Percentiles rank a stretch among this genome's conserved stretches.
phyloP scores from a whole-genome alignment of 23 tunicate species.

The Pegea sp. region DNA sequence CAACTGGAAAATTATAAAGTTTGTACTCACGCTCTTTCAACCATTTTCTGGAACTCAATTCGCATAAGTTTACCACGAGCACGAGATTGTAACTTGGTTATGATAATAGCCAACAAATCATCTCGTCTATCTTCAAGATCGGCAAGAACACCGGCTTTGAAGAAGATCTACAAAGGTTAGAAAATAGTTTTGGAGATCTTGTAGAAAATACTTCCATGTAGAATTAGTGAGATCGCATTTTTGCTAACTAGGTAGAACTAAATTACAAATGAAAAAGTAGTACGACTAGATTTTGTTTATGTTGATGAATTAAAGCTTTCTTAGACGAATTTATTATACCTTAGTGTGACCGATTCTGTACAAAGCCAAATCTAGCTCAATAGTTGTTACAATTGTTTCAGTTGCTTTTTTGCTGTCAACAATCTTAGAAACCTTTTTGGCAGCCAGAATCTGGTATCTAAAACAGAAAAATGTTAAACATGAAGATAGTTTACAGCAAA shows the following conservation, averaged over 20 bases:
- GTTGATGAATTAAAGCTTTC: neutral
- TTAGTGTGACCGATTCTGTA: slow-evolving; percentile 97
- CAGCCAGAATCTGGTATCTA: slow-evolving; percentile 85
- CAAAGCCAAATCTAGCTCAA: slow-evolving; percentile 52
- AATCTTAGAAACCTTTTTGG: slow-evolving; percentile 56
- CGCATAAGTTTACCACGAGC: slow-evolving; percentile 94
- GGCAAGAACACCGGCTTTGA: slow-evolving; percentile 97
- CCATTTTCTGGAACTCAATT: slow-evolving; percentile 81
- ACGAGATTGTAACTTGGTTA: slow-evolving; percentile 70
- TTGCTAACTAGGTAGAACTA: too few species aligned
- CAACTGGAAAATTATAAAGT: neutral
- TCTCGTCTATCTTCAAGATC: slow-evolving; percentile 95
- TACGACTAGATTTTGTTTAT: too few species aligned
- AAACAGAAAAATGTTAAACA: too few species aligned
- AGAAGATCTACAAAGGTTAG: slow-evolving; percentile 39
- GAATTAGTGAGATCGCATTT: too few species aligned
- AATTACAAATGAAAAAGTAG: too few species aligned
- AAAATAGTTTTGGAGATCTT: neutral
- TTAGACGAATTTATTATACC: too few species aligned
- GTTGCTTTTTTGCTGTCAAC: slow-evolving; percentile 96
- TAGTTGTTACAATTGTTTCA: slow-evolving; percentile 40
- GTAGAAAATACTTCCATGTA: too few species aligned
- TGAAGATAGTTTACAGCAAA: too few species aligned
- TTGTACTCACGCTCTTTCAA: slow-evolving; percentile 61
- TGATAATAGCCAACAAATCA: slow-evolving; percentile 47